phyloP scores from a whole-genome alignment of 2,113 vertebrate species.

The Paramormyrops kingsleyae region DNA sequence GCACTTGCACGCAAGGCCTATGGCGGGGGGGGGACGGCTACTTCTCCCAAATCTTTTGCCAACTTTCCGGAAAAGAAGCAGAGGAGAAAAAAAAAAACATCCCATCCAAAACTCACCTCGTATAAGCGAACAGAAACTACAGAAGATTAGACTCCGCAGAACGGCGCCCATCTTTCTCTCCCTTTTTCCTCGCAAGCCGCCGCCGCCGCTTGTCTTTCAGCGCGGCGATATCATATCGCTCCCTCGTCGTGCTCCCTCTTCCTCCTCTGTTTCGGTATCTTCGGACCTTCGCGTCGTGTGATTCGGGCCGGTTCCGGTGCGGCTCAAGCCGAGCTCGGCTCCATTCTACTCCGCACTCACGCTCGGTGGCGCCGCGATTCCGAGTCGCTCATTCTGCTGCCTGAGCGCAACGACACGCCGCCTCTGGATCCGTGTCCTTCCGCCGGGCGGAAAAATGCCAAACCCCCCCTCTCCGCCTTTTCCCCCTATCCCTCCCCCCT shows the following conservation, averaged over 20 bases:
- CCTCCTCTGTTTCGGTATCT: constrained; percentile 3
- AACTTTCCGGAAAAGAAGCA: constrained; percentile 2
- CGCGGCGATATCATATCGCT: constrained; percentile 49
- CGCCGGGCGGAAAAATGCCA: constrained; percentile 50
- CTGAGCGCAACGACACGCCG: constrained; percentile 38
- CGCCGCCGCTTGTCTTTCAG: constrained; percentile 47
- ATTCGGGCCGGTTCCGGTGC: constrained; percentile 9
- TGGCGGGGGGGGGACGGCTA: background rate
- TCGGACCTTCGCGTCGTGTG: background rate
- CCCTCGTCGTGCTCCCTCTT: constrained; percentile 22
- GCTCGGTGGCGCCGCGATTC: constrained; percentile 32
- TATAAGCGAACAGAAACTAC: constrained; percentile 73
- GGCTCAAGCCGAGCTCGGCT: constrained; percentile 29
- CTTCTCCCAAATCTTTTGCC: too few relatives aligned
- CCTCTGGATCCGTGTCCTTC: constrained; percentile 55
- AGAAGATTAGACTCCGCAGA: constrained; percentile 77
- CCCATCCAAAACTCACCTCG: constrained; percentile 64
- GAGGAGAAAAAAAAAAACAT: background rate
- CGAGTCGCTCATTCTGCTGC: constrained; percentile 56
- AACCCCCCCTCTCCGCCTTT: constrained; percentile 19
- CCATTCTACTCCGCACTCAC: constrained; percentile 39
- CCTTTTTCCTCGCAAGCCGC: constrained; percentile 27
- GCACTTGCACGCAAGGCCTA: constrained; percentile 18
- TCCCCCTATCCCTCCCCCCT: constrained; percentile 11
- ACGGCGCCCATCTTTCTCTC: constrained; percentile 77